A percentile compares a stretch with the other conserved stretches of the same genome.
Evolutionary conservation across 2,113 vertebrate genomes (phyloP).

Genomic region (Tyto alba): DNA sequence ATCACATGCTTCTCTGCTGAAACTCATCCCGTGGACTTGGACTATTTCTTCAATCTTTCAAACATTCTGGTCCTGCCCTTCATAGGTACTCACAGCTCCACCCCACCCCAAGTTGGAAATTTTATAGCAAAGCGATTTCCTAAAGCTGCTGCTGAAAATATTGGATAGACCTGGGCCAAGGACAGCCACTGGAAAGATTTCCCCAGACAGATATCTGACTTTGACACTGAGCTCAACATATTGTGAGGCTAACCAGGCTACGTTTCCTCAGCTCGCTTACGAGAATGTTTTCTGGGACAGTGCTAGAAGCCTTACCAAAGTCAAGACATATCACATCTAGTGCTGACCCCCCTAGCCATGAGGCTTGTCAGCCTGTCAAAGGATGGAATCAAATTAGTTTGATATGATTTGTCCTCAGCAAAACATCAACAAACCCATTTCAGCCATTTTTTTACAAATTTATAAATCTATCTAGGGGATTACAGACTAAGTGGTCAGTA

Average conservation of each 20-base stretch:
- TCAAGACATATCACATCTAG: conserved; percentile 32
- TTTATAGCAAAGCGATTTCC: neutral
- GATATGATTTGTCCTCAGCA: neutral
- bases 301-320: conserved; percentile 31
- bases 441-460: neutral
- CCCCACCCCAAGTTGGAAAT: neutral
- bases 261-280: fast-evolving
- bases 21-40: neutral
- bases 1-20: neutral
- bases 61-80: neutral
- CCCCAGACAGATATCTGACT: neutral
- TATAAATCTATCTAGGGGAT: neutral
- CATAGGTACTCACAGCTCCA: neutral
- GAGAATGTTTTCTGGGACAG: neutral
- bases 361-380: conserved; percentile 17
- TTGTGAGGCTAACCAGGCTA: neutral
- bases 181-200: neutral
- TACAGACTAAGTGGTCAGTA: neutral
- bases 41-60: neutral
- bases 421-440: neutral
- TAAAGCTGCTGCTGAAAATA: neutral
- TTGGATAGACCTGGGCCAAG: neutral
- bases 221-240: neutral
- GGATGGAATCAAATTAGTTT: neutral
- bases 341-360: neutral